A percentile compares a stretch with the other conserved stretches of the same genome.
Evolutionary conservation across 2,888 invertebrate species (phyloP).

Genomic region (Drosophila nigricruria): DNA sequence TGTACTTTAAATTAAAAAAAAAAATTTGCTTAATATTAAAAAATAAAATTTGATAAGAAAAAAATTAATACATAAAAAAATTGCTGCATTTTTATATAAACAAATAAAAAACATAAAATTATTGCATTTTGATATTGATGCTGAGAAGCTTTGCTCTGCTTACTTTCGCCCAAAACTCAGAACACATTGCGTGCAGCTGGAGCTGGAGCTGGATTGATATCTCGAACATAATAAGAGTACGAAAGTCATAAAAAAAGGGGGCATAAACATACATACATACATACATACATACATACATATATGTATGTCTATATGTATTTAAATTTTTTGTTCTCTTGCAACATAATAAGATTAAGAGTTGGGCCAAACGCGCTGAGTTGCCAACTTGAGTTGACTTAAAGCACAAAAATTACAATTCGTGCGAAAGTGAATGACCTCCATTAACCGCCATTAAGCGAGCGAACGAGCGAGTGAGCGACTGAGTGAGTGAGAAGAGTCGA

Average conservation of each 20-base stretch:
- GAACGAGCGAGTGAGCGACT: constrained; percentile 15
- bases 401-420: constrained; percentile 83
- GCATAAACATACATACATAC: constrained; percentile 30
- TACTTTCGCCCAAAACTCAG: constrained; percentile 39
- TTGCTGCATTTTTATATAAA: no score
- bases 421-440: constrained; percentile 86
- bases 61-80: no score
- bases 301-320: not conserved
- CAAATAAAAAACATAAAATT: no score
- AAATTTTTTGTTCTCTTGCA: constrained; percentile 41
- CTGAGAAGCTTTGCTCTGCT: not conserved
- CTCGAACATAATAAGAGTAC: constrained; percentile 58
- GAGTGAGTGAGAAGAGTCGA: constrained; percentile 6
- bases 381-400: constrained; percentile 74
- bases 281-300: not conserved
- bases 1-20: no score
- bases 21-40: no score
- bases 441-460: constrained; percentile 84
- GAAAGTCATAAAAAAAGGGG: constrained; percentile 33
- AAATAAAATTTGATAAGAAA: no score
- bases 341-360: constrained; percentile 73
- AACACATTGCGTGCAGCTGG: constrained; percentile 51
- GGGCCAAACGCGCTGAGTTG: constrained; percentile 49
- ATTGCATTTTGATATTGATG: not conserved
- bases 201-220: constrained; percentile 56